Evolutionary conservation across 2,797 vertebrate species (phyloP), one percentile per base, ranked within the genome.

Genomic region (Siniperca undulata): DNA sequence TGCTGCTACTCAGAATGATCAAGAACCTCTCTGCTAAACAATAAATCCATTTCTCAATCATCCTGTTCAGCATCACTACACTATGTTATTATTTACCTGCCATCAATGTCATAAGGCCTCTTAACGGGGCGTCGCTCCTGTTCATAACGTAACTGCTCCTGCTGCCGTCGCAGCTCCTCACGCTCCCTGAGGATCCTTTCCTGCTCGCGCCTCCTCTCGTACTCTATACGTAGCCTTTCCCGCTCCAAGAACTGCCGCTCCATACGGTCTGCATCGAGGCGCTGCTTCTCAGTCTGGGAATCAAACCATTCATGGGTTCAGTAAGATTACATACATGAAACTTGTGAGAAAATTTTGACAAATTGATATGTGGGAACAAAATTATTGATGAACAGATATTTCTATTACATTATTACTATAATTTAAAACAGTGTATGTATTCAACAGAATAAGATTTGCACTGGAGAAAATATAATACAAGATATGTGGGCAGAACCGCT

Each of bases 151-250:
- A 99, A 90, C 90, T 98, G 97, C 16, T 99, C 98, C 83, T 99
- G 98, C 93, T 99, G 98, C 0, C 97, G 95, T 0, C 97, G 95
- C 82, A 99, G 95, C 91, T 99, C 98, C 0, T 99, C 98, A 0
- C 98, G 95, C 93, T 98, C 98, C 0, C 97, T 93, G 53, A 98
- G 96, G 93, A 99, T 99, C 20, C 98, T 93, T 44, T 99, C 98
- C 94, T 99, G 98, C 27, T 99, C 98, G 0, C 97, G 95, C 0
- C 97, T 91, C 44, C 98, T 95, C 55, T 99, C 98, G 0, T 97
- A 97, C 87, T 99, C 98, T 2, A 99, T 97, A 0, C 97, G 97
- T 85, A 98, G 90, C 55, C 98, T 93, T 74, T 99, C 98, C 0
- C 98, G 96, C 91, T 99, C 98, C 78, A 99, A 52, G 66, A 97